These are phyloP conservation scores for Caretta caretta DNA, from an alignment of 2,113 vertebrate species.

Conservation along the genomic window DNA sequence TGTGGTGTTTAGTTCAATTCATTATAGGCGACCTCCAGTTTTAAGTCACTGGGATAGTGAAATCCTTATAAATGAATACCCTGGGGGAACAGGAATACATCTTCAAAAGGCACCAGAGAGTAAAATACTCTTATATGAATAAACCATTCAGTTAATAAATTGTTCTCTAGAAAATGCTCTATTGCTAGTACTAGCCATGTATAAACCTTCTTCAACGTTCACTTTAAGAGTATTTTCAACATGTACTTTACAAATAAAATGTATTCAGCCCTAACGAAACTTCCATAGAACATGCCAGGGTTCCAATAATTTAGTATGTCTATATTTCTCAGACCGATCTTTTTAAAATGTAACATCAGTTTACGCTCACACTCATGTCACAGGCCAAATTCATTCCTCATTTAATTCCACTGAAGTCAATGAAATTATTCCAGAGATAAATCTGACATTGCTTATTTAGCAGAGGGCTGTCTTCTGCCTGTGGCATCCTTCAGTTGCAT, in stretches of 20 bases:
- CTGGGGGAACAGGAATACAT: neutral
- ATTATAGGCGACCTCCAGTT: neutral
- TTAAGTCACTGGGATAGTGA: neutral
- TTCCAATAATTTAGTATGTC: neutral
- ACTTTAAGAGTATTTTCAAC: neutral
- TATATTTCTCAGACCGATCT: neutral
- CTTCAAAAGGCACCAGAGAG: fast-evolving
- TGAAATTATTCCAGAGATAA: neutral
- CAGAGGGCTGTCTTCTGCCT: neutral
- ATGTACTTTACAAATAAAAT: neutral
- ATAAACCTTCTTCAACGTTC: neutral
- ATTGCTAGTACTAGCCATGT: neutral
- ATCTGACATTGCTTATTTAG: neutral
- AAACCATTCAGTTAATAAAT: neutral
- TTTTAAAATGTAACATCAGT: neutral
- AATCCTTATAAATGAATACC: neutral
- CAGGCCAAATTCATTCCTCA: neutral
- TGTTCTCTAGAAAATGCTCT: neutral
- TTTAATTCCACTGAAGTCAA: neutral
- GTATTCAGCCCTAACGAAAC: neutral
- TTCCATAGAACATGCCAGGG: neutral
- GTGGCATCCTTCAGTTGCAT: neutral
- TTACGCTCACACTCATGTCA: neutral
- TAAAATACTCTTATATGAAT: neutral
- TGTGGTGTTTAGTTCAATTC: neutral